Base-by-base conservation (phyloP, 2,113 vertebrate genomes). In the Meles meles region DNA sequence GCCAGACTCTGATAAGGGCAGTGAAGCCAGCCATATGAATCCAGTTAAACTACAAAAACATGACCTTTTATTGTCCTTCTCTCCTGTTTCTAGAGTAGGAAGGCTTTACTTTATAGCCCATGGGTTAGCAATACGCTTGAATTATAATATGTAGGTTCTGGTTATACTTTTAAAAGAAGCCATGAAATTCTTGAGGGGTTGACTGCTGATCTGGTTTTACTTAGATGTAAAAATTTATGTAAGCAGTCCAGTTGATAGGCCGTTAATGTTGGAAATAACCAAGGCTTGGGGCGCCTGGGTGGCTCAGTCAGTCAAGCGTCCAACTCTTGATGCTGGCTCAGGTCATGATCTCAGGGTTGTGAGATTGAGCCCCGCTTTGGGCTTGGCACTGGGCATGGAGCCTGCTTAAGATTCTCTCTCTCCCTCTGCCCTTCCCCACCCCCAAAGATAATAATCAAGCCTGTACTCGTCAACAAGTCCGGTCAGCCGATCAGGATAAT, bases 111-210 rank as follows among this genome's bases (percentile, higher is more conserved):
- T 94, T 25, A 71, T 44, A 79, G 2, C 8, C 13, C 21, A 80
- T 20, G 37, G 42, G 37, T 59, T 52, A 95, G 63, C 14, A 92
- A n/a, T 44, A 79, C 93, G 20, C 25, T 65, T 93, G n/a, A 77
- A 29, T 96, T 93, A 37, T 25, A 88, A 88, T n/a, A 29, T 63
- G 25, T 25, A 49, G 27, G n/a, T 93, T 96, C 85, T 17, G 18
- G n/a, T 74, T 83, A 93, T 8, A 74, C 39, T 52, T 92, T 2
- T 42, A 95, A 96, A 94, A 91, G 47, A 39, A 88, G 57, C 47
- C 59, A 86, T 34, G 63, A 80, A 34, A 92, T 91, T 97, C 72
- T 95, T 95, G 52, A 91, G 52, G 39, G 57, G 83, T 52, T 88
- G 63, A 65, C 13, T 55, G 82, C 86, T 83, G 61, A 89, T 76